These are phyloP conservation scores for Leptatherina wallacei DNA, from an alignment of 2,797 vertebrate genomes.

Conservation along the genomic window DNA sequence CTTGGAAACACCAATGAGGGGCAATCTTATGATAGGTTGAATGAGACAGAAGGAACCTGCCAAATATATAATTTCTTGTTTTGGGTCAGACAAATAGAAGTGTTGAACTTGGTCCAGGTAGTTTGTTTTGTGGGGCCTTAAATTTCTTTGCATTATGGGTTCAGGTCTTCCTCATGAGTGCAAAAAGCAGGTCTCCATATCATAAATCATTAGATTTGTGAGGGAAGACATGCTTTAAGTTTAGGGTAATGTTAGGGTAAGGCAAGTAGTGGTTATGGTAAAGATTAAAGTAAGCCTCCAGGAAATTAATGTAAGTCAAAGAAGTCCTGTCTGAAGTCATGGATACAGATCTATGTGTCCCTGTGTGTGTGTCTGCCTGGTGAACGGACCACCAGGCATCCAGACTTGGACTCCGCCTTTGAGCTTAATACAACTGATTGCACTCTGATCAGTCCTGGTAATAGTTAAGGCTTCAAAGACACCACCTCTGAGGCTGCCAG, in stretches of 20 bases:
- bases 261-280: conserved; percentile 11
- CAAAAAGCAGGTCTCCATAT: not conserved
- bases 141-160: conserved; percentile 4
- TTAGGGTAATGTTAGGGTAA: not conserved
- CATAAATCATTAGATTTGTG: not conserved
- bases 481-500: conserved; percentile 66
- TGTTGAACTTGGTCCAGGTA: conserved; percentile 38
- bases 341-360: conserved; percentile 19
- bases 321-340: conserved; percentile 12
- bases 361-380: conserved; percentile 42
- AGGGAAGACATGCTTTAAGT: conserved; percentile 1
- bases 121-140: not conserved
- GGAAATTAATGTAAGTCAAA: conserved; percentile 6
- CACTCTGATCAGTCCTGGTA: conserved; percentile 76
- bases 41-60: conserved; percentile 39
- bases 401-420: conserved; percentile 66
- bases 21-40: conserved; percentile 65
- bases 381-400: conserved; percentile 68
- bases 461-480: conserved; percentile 77
- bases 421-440: conserved; percentile 77
- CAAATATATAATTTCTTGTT: conserved; percentile 65
- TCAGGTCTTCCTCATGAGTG: not conserved
- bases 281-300: conserved; percentile 11
- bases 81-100: conserved; percentile 58
- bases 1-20: conserved; percentile 51